Percentiles rank a stretch among this genome's conserved stretches.
phyloP scores from a whole-genome alignment of 2,113 vertebrate genomes.

The Manacus vitellinus region DNA sequence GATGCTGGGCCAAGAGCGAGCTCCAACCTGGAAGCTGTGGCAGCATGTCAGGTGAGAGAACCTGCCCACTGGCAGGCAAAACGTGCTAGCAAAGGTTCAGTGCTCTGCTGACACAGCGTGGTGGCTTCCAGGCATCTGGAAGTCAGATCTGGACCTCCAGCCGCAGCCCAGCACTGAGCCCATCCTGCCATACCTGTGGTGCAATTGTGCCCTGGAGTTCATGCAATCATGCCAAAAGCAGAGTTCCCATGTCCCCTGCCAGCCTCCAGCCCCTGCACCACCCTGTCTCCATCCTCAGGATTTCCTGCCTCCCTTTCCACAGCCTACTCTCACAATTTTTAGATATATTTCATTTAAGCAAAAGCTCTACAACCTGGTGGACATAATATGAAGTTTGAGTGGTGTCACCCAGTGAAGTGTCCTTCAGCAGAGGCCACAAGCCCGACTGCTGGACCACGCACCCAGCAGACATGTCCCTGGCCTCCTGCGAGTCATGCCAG shows the following conservation, averaged over 20 bases:
- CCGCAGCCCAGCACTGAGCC: not conserved
- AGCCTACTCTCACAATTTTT: not conserved
- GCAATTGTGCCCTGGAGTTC: not conserved
- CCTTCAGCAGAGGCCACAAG: not conserved
- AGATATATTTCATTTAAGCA: not conserved
- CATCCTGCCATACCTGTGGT: fast-evolving
- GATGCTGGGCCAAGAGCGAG: not conserved
- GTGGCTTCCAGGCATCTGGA: not conserved
- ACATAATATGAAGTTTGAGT: not conserved
- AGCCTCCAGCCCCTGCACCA: not conserved
- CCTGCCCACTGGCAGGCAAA: not conserved
- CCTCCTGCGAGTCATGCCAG: not conserved
- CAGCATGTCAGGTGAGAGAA: not conserved
- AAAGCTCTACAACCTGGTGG: not conserved
- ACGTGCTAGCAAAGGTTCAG: fast-evolving
- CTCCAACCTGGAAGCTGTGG: not conserved
- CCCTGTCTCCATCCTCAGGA: not conserved
- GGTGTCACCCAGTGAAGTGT: not conserved
- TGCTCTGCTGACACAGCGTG: not conserved
- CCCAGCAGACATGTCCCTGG: not conserved
- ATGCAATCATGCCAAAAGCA: not conserved
- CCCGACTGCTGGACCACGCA: not conserved
- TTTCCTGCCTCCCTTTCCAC: not conserved
- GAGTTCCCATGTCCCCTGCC: not conserved
- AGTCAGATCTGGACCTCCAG: fast-evolving